A percentile compares a stretch with the other conserved stretches of the same genome.
phyloP scores from a whole-genome alignment of 2,888 invertebrate genomes.

The Aphidius colemani region DNA sequence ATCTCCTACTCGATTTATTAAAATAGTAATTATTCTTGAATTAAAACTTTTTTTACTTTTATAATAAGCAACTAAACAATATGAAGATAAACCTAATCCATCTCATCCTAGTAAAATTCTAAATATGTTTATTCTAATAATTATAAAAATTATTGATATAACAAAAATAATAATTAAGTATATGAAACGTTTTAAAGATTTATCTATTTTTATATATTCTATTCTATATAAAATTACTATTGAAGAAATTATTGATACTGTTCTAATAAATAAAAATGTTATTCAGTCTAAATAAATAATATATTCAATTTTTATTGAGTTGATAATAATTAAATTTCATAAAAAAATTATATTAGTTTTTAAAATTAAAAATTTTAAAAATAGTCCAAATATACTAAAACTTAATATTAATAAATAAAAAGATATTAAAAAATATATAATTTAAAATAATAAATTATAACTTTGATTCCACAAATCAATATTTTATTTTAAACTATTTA shows the following conservation, averaged over 20 bases:
- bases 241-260: constrained; percentile 70
- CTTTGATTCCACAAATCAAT: constrained; percentile 71
- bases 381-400: constrained; percentile 56
- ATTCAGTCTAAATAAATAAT: constrained; percentile 70
- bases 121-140: constrained; percentile 57
- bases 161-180: constrained; percentile 70
- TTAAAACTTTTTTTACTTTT: constrained; percentile 72
- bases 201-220: constrained; percentile 67
- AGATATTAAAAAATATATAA: constrained; percentile 63
- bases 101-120: constrained; percentile 75
- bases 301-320: constrained; percentile 62
- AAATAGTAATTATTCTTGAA: constrained; percentile 73
- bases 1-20: constrained; percentile 78
- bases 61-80: constrained; percentile 75
- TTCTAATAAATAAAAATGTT: constrained; percentile 68
- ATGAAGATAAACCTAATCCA: constrained; percentile 74
- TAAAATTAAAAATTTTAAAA: constrained; percentile 47
- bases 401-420: constrained; percentile 56
- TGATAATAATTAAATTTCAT: constrained; percentile 64
- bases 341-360: constrained; percentile 63
- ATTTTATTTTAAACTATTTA: constrained; percentile 73
- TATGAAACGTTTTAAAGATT: constrained; percentile 69
- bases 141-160: constrained; percentile 70
- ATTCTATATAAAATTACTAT: constrained; percentile 44
- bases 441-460: constrained; percentile 60